Percentiles rank a stretch among this genome's conserved stretches.
Conservation (phyloP, 2,797 vertebrate species). For the Amazonetta brasiliensis region DNA sequence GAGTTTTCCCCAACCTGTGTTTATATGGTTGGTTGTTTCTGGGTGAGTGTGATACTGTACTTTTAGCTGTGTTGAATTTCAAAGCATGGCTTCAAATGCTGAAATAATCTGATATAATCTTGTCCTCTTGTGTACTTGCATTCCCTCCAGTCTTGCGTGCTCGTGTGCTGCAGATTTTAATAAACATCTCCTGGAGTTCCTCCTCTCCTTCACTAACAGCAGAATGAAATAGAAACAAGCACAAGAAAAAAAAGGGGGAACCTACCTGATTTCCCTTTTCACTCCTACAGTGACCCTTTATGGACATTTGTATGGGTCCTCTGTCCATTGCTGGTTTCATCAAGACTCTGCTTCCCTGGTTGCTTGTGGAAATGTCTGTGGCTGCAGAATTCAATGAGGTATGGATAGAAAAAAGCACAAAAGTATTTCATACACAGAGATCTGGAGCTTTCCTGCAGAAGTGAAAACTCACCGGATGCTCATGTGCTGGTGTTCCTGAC, state of each 20-base stretch:
- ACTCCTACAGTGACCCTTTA: not conserved
- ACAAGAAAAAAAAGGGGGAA: not conserved
- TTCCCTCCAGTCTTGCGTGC: conserved; percentile 14
- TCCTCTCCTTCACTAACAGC: not conserved
- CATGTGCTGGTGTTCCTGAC: not conserved
- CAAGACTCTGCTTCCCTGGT: not conserved
- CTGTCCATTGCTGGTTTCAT: not conserved
- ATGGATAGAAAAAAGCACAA: not conserved
- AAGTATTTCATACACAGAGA: not conserved
- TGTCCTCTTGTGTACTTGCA: not conserved
- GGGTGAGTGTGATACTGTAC: not conserved
- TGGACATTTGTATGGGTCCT: not conserved
- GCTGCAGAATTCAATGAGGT: not conserved
- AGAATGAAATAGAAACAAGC: not conserved
- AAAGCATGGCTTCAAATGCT: conserved; percentile 41
- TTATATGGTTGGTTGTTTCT: not conserved
- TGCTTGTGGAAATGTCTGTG: not conserved
- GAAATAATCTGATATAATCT: conserved; percentile 48
- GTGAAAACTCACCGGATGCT: not conserved
- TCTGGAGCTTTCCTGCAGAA: not conserved
- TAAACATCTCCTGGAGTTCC: not conserved
- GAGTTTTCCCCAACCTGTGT: not conserved
- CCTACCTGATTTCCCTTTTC: not conserved
- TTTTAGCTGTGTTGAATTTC: conserved; percentile 10
- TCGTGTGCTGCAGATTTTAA: conserved; percentile 21